Percentiles rank a stretch among this genome's conserved stretches.
These are phyloP conservation scores for Perca fluviatilis DNA, from an alignment of 2,113 vertebrate species.

Conservation along the genomic window DNA sequence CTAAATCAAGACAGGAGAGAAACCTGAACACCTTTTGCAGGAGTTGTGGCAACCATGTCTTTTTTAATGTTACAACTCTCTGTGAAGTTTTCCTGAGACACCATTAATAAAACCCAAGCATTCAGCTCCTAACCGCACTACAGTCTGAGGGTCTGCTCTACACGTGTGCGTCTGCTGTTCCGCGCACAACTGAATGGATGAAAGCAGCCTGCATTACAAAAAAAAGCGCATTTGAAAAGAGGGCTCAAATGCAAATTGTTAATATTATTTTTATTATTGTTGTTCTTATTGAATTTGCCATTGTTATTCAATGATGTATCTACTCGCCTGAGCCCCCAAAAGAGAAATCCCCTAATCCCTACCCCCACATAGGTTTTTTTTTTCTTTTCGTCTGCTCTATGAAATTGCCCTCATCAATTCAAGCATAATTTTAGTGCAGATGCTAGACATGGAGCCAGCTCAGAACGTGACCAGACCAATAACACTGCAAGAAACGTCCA, in stretches of 20 bases:
- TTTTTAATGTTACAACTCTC: slow-evolving; percentile 28
- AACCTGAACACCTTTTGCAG: slow-evolving; percentile 62
- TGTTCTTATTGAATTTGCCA: slow-evolving; percentile 1
- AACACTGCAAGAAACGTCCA: slow-evolving; percentile 30
- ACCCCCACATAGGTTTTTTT: slow-evolving; percentile 51
- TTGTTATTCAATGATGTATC: neutral
- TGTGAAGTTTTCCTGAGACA: slow-evolving; percentile 68
- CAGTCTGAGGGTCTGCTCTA: slow-evolving; percentile 68
- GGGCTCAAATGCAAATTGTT: neutral
- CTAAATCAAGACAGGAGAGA: slow-evolving; percentile 61
- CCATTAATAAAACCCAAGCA: slow-evolving; percentile 77
- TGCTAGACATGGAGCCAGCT: slow-evolving; percentile 76
- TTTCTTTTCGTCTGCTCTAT: slow-evolving; percentile 56
- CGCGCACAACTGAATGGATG: slow-evolving; percentile 39
- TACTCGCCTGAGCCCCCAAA: neutral
- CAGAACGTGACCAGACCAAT: slow-evolving; percentile 82
- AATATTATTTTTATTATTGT: neutral
- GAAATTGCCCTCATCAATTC: slow-evolving; percentile 93
- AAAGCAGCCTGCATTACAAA: slow-evolving; percentile 34
- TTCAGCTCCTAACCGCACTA: slow-evolving; percentile 55
- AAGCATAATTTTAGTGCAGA: slow-evolving; percentile 85
- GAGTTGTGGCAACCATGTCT: slow-evolving; percentile 45
- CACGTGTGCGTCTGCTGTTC: slow-evolving; percentile 73
- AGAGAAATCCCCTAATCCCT: slow-evolving; percentile 29
- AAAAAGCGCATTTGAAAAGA: neutral